Conservation (phyloP, 2,113 vertebrate genomes). For the Actenoides hombroni region DNA sequence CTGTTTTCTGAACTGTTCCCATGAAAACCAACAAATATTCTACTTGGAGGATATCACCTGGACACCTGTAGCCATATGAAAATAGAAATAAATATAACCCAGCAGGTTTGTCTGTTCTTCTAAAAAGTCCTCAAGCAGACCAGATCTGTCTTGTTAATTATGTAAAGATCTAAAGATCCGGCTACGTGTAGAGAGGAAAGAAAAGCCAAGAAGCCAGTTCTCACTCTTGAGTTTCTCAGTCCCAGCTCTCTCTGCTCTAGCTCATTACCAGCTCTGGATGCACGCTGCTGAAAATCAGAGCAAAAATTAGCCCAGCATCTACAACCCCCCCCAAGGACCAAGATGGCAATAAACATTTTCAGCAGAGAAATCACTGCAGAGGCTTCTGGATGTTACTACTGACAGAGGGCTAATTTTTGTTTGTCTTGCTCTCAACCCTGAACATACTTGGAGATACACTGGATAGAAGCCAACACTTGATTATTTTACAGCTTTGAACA, state of each 20-base stretch:
- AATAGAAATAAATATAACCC: background rate
- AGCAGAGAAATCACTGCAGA: conserved; percentile 16
- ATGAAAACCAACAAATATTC: fast-evolving
- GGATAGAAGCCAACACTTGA: conserved; percentile 48
- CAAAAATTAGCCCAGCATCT: conserved; percentile 46
- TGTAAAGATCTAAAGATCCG: background rate
- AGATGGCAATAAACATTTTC: conserved; percentile 4
- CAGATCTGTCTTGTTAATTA: background rate
- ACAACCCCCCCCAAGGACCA: background rate
- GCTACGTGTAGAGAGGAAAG: background rate
- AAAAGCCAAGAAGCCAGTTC: conserved; percentile 44
- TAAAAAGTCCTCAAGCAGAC: background rate
- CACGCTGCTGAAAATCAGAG: background rate
- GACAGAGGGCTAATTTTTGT: conserved; percentile 58
- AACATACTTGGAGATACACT: background rate
- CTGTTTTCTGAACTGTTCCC: background rate
- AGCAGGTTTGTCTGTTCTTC: background rate
- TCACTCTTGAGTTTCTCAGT: background rate
- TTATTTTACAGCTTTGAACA: conserved; percentile 47
- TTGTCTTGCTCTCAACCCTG: conserved; percentile 54
- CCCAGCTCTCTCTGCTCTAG: background rate
- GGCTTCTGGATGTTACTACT: conserved; percentile 46
- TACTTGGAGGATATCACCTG: background rate
- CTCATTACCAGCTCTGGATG: background rate
- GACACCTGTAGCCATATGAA: background rate